Evolutionary conservation across 2,888 invertebrate genomes (phyloP), one percentile per base, ranked within the genome.

Genomic region (Ctenicera cuprea): DNA sequence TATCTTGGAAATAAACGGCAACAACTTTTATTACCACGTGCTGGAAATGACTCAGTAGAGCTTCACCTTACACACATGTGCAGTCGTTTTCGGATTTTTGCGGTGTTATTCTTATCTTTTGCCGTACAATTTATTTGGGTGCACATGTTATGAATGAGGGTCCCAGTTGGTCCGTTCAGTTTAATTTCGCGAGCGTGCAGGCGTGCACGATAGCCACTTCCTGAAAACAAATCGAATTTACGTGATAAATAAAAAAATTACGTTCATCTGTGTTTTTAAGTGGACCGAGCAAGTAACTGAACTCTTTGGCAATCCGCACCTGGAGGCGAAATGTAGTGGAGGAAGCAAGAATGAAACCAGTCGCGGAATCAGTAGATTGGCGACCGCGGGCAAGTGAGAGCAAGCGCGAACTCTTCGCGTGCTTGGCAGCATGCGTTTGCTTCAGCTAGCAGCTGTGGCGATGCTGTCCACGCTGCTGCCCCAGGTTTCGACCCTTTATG

Each of bases 391-490:
- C 79, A 74, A 80, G 79, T 78, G 77, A 81, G 77, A 77, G 77
- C 74, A 76, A 75, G 77, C 74, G 80, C 79, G 79, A 78, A 78
- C 73, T 77, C 78, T 78, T 78, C 79, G 79, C 80, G 80, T 78
- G 80, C 78, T 67, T 77, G 78, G 73, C 81, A 82, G 79, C 78
- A 81, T 82, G 82, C 80, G 81, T 79, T 81, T 80, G 82, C 82
- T 79, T 77, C 79, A 81, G 80, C 79, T 82, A 77, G 80, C 81
- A 79, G 81, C 82, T 77, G 76, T 79, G 75, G 80, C 79, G 80
- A 80, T 81, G 80, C 74, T 80, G 77, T 80, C 78, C 78, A 76
- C 77, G 76, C 76, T 79, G 78, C 75, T 66, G 72, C 75, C 66
- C 65, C 72, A 67, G 59, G 74, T 70, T 67, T 48, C 57, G 57